A percentile compares a stretch with the other conserved stretches of the same genome.
These are phyloP conservation scores for Vulpes vulpes DNA, from an alignment of 2,113 vertebrate genomes.

Conservation along the genomic window DNA sequence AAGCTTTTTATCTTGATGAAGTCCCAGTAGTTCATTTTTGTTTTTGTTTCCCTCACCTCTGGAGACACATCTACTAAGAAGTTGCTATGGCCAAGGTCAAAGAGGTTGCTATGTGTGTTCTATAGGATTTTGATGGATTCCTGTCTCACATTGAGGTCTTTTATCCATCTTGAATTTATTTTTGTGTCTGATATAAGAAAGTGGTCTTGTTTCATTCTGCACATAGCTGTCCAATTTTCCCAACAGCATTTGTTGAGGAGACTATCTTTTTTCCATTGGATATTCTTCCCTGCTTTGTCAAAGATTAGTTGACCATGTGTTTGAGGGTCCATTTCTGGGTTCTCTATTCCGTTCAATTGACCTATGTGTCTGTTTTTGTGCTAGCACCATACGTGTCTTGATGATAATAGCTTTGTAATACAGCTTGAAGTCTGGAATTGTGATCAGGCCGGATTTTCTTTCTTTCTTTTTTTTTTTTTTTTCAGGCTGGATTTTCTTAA, in stretches of 20 bases:
- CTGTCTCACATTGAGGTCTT: not conserved
- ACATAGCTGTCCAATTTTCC: not conserved
- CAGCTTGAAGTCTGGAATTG: not conserved
- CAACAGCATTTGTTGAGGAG: not conserved
- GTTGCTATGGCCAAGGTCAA: not conserved
- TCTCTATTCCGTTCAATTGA: not conserved
- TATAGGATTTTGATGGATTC: not conserved
- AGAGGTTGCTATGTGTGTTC: not conserved
- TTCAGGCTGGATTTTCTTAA: not conserved
- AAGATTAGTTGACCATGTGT: not conserved
- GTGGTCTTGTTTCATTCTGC: not conserved
- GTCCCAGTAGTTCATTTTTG: not conserved
- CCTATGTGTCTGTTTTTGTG: not conserved
- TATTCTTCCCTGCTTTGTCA: not conserved
- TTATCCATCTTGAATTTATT: not conserved
- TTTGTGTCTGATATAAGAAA: not conserved
- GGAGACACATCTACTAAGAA: not conserved
- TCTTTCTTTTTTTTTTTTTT: too few species aligned
- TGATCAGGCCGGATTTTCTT: not conserved
- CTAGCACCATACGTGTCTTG: not conserved
- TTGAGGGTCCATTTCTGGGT: not conserved
- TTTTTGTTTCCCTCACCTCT: not conserved
- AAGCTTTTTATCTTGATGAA: not conserved
- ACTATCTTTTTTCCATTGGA: not conserved
- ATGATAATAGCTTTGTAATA: not conserved